phyloP scores from a whole-genome alignment of 2,797 vertebrate species.

The Scomberomorus guttatus region DNA sequence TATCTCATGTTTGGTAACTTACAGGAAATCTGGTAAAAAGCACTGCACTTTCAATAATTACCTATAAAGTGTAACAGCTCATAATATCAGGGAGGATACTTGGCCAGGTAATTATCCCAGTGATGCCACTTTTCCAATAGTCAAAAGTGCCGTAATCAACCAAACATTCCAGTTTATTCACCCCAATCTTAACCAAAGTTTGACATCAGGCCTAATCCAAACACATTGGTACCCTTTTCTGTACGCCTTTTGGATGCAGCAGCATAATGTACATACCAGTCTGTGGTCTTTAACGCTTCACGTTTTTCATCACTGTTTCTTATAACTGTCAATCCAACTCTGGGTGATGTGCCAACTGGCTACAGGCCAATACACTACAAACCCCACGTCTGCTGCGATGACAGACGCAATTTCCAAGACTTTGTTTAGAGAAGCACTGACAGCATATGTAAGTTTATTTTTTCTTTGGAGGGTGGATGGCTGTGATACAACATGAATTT shows the following conservation, averaged over 20 bases:
- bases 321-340: constrained; percentile 26
- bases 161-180: background rate
- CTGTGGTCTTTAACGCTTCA: background rate
- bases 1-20: background rate
- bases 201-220: background rate
- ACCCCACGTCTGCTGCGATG: constrained; percentile 36
- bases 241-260: background rate
- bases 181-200: background rate
- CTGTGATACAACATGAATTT: constrained; percentile 24
- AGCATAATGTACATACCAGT: background rate
- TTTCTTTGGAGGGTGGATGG: constrained; percentile 4
- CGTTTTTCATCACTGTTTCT: constrained; percentile 26
- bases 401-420: constrained; percentile 45
- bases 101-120: background rate
- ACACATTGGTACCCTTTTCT: background rate
- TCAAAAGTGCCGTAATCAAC: background rate
- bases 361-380: constrained; percentile 10
- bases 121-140: background rate
- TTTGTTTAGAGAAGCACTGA: constrained; percentile 41
- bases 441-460: constrained; percentile 14
- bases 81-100: background rate
- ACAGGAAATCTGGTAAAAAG: constrained; percentile 14
- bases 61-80: background rate
- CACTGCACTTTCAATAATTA: background rate
- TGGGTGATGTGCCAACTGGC: constrained; percentile 52